Percentiles rank a stretch among this genome's conserved stretches.
phyloP scores from a whole-genome alignment of 2,888 invertebrate genomes.

The Phragmatobia fuliginosa region DNA sequence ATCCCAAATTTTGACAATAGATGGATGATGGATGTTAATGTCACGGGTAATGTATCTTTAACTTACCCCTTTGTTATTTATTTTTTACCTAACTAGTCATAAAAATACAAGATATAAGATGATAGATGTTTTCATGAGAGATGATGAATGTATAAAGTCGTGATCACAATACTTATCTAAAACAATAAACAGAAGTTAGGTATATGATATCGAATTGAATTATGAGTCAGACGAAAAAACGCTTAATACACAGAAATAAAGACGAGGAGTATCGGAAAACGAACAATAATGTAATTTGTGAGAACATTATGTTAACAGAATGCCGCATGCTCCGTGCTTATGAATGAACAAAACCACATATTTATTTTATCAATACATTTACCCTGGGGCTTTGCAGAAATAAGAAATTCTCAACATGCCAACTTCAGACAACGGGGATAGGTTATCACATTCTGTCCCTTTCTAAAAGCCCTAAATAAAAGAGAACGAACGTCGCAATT shows the following conservation, averaged over 20 bases:
- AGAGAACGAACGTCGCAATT: slow-evolving; percentile 28
- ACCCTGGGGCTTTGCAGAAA: slow-evolving; percentile 15
- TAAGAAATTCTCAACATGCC: slow-evolving; percentile 41
- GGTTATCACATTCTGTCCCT: slow-evolving; percentile 25
- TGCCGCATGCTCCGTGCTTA: slow-evolving; percentile 10
- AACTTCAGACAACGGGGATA: slow-evolving; percentile 36
- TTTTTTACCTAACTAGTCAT: too few relatives aligned
- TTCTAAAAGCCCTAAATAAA: slow-evolving; percentile 35
- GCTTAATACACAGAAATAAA: slow-evolving; percentile 13
- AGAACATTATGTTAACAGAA: slow-evolving; percentile 24
- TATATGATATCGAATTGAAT: slow-evolving; percentile 7
- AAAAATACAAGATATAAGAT: too few relatives aligned
- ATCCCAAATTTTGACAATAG: too few relatives aligned
- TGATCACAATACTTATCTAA: background rate
- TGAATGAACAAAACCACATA: slow-evolving; percentile 25
- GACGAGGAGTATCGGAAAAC: slow-evolving; percentile 8
- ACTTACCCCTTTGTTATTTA: too few relatives aligned
- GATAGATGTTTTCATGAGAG: too few relatives aligned
- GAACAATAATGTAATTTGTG: slow-evolving; percentile 14
- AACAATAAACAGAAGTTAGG: background rate
- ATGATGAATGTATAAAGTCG: background rate
- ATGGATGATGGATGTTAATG: too few relatives aligned
- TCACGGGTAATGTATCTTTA: too few relatives aligned
- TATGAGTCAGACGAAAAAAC: background rate
- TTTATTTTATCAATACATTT: slow-evolving; percentile 21